phyloP scores from a whole-genome alignment of 2,797 vertebrate species.

The Prunella strophiata region DNA sequence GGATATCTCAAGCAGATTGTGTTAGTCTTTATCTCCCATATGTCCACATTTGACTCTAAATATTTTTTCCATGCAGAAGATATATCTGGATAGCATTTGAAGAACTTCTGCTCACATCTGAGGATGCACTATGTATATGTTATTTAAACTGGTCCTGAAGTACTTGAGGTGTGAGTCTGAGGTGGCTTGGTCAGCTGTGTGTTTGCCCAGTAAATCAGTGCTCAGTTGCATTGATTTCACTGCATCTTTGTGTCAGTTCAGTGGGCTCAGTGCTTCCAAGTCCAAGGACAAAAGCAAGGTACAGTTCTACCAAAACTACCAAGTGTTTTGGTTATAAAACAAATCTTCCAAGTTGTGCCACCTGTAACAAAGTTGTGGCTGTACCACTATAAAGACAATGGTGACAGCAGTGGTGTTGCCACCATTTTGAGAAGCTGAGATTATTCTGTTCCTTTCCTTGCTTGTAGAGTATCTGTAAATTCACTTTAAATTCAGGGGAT shows the following conservation, averaged over 20 bases:
- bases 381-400: not conserved
- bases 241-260: not conserved
- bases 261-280: not conserved
- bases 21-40: not conserved
- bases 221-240: not conserved
- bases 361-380: not conserved
- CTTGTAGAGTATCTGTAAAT: not conserved
- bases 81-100: not conserved
- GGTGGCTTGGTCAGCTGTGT: not conserved
- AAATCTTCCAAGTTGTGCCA: not conserved
- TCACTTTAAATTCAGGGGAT: not conserved
- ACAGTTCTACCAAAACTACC: not conserved
- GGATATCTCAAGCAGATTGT: not conserved
- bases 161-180: not conserved
- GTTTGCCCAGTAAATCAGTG: not conserved
- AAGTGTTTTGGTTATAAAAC: not conserved
- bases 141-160: not conserved
- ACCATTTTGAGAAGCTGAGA: not conserved
- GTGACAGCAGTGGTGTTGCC: not conserved
- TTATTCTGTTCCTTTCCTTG: not conserved
- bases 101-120: not conserved
- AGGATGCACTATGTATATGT: not conserved
- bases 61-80: not conserved
- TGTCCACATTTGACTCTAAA: not conserved
- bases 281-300: not conserved